Conservation (phyloP, 1,140 invertebrate species). For the Phthorimaea operculella region DNA sequence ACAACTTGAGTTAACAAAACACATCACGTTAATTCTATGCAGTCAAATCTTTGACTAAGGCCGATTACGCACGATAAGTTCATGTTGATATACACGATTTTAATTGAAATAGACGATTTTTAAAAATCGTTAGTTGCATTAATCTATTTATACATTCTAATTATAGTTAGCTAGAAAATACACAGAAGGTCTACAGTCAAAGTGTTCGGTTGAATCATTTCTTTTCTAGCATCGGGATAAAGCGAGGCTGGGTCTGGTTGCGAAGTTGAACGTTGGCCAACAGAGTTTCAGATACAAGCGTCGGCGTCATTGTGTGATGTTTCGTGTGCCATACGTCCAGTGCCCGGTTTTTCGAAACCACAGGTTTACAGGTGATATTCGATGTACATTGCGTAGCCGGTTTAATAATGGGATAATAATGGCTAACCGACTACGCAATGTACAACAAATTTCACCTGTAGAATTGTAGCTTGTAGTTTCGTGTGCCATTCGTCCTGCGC, state of each 20-base stretch:
- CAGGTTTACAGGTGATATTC: too few species aligned
- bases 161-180: neutral
- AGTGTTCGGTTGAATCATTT: conserved; percentile 1
- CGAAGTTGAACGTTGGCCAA: conserved; percentile 19
- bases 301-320: conserved; percentile 7
- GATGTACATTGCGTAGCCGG: too few species aligned
- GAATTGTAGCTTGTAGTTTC: too few species aligned
- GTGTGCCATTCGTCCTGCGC: too few species aligned
- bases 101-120: neutral
- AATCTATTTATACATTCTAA: neutral
- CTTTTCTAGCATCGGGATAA: neutral
- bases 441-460: too few species aligned
- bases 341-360: too few species aligned
- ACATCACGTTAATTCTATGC: conserved; percentile 42
- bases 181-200: neutral
- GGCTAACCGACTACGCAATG: too few species aligned
- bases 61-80: conserved; percentile 18
- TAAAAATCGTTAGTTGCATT: conserved; percentile 2
- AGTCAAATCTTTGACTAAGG: conserved; percentile 57
- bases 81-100: neutral
- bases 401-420: too few species aligned
- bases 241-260: neutral
- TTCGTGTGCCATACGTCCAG: too few species aligned
- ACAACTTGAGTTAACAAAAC: conserved; percentile 27
- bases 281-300: conserved; percentile 14